Percentiles rank a stretch among this genome's conserved stretches.
These are phyloP conservation scores for Phthorimaea operculella DNA, from an alignment of 1,140 invertebrate species.

Conservation along the genomic window DNA sequence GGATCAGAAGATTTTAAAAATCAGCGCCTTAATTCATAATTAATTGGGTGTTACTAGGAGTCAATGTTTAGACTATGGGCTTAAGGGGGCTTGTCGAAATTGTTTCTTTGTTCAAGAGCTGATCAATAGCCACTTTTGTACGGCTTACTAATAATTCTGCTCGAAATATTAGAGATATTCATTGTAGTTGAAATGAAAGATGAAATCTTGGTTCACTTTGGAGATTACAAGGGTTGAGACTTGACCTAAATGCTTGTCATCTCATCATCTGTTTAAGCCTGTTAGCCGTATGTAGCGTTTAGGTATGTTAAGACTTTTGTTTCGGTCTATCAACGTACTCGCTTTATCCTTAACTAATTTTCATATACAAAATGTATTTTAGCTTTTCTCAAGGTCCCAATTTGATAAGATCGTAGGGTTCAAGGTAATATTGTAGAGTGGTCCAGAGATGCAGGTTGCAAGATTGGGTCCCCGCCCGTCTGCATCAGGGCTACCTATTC, in stretches of 20 bases:
- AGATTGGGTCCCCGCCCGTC: slow-evolving; percentile 11
- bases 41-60: not conserved
- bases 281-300: too few relatives aligned
- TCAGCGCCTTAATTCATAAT: not conserved
- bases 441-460: slow-evolving; percentile 2
- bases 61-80: not conserved
- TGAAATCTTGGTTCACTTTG: not conserved
- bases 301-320: too few relatives aligned
- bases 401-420: not conserved
- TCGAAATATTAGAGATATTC: too few relatives aligned
- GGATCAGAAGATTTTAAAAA: too few relatives aligned
- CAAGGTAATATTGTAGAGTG: not conserved
- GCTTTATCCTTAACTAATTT: too few relatives aligned
- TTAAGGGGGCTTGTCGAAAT: not conserved
- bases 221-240: not conserved
- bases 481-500: not conserved
- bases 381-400: not conserved
- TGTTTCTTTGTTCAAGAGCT: not conserved
- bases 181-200: too few relatives aligned
- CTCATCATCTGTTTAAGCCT: not conserved
- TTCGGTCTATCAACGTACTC: too few relatives aligned
- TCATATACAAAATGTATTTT: too few relatives aligned
- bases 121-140: not conserved
- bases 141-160: not conserved
- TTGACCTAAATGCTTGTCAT: not conserved